phyloP scores from a whole-genome alignment of 2,797 vertebrate species.

The Macrochelys suwanniensis region DNA sequence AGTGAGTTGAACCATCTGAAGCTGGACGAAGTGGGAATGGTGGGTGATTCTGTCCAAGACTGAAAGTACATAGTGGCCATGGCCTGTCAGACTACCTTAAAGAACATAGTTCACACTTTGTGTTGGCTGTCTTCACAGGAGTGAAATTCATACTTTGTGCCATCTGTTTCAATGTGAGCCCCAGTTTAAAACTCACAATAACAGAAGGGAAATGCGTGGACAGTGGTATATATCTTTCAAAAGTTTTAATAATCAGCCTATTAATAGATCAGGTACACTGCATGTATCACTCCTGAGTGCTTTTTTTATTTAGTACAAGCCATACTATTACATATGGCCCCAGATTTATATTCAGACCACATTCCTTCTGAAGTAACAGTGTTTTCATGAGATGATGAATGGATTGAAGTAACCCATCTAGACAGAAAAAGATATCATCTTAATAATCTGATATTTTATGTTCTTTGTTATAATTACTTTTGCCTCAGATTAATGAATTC shows the following conservation, averaged over 20 bases:
- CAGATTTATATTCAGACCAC: conserved; percentile 52
- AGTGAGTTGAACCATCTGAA: not conserved
- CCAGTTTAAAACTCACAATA: not conserved
- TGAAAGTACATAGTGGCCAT: not conserved
- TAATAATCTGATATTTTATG: conserved; percentile 75
- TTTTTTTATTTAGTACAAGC: not conserved
- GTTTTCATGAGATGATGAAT: conserved; percentile 63
- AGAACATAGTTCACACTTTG: not conserved
- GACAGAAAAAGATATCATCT: conserved; percentile 67
- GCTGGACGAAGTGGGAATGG: not conserved
- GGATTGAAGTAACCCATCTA: conserved; percentile 45
- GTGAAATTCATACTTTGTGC: not conserved
- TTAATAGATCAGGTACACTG: not conserved
- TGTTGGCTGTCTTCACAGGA: not conserved
- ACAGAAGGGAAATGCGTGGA: not conserved
- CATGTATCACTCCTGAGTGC: not conserved
- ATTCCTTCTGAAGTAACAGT: conserved; percentile 24
- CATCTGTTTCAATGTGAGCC: not conserved
- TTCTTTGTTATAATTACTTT: conserved; percentile 76
- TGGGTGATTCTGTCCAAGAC: not conserved
- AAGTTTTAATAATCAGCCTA: not conserved
- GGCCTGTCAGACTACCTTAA: not conserved
- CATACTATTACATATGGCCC: not conserved
- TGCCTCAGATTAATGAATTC: conserved; percentile 73
- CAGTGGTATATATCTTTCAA: not conserved